These are phyloP conservation scores for Scaptodrosophila latifasciaeformis DNA, from an alignment of 2,888 invertebrate species.

Conservation along the genomic window DNA sequence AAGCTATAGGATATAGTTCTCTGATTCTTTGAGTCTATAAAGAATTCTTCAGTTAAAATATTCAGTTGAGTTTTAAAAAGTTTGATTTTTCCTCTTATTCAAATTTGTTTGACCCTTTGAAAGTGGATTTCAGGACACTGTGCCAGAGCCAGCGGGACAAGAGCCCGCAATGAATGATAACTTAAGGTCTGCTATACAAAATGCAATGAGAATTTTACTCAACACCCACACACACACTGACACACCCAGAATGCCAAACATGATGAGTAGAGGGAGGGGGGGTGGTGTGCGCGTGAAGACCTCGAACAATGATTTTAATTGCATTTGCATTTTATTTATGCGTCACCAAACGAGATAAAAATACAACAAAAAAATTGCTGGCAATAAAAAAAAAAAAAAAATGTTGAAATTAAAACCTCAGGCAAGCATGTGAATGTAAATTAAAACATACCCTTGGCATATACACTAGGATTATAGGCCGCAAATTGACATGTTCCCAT, in stretches of 20 bases:
- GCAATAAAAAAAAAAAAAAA: not conserved
- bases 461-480: conserved; percentile 69
- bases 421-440: not conserved
- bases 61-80: too few species aligned
- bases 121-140: too few species aligned
- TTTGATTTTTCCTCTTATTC: too few species aligned
- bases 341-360: conserved; percentile 4
- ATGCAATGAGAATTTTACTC: not conserved
- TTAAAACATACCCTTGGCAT: conserved; percentile 71
- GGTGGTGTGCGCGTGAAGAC: conserved; percentile 7
- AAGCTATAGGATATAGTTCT: too few species aligned
- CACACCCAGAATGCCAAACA: not conserved
- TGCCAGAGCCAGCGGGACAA: too few species aligned
- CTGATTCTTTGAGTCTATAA: too few species aligned
- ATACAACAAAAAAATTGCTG: not conserved
- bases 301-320: conserved; percentile 38
- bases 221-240: conserved; percentile 1
- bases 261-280: not conserved
- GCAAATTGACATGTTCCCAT: conserved; percentile 74
- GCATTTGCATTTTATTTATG: conserved; percentile 37
- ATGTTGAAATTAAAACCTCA: not conserved
- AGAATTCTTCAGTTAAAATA: too few species aligned
- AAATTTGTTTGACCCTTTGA: too few species aligned
- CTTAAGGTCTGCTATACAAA: too few species aligned
- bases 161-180: too few species aligned